phyloP scores from a whole-genome alignment of 1,140 invertebrate genomes.

The Dreissena polymorpha region DNA sequence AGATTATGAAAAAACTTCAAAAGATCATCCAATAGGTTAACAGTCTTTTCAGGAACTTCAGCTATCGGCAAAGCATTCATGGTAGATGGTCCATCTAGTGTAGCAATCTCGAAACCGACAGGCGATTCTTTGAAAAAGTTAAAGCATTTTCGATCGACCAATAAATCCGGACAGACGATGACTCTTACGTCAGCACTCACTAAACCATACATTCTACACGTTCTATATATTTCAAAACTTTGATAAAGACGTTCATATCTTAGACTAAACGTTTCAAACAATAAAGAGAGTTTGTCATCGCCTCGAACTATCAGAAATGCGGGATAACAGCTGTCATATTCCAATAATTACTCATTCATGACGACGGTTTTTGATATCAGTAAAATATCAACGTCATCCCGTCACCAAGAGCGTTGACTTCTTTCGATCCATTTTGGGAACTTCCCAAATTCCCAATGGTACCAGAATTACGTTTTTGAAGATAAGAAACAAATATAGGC shows the following conservation, averaged over 20 bases:
- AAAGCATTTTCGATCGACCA: neutral
- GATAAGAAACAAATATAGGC: neutral
- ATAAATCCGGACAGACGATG: neutral
- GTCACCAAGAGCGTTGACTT: slow-evolving; percentile 1
- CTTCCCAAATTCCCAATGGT: slow-evolving; percentile 5
- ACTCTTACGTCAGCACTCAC: neutral
- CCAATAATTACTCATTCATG: neutral
- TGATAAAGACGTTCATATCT: neutral
- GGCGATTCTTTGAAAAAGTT: neutral
- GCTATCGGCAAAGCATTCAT: neutral
- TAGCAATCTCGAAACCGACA: neutral
- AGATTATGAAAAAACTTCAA: neutral
- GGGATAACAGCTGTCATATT: slow-evolving; percentile 1
- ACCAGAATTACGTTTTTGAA: neutral
- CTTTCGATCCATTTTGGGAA: slow-evolving; percentile 8
- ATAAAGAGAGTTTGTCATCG: neutral
- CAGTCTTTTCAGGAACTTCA: neutral
- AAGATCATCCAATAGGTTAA: neutral
- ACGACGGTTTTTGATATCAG: neutral
- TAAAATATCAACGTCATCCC: slow-evolving; percentile 14
- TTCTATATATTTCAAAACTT: neutral
- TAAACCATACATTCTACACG: neutral
- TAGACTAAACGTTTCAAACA: neutral
- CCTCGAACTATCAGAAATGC: slow-evolving; percentile 1
- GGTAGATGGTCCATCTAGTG: neutral